phyloP scores from a whole-genome alignment of 2,888 invertebrate genomes.

The Lycaena phlaeas region DNA sequence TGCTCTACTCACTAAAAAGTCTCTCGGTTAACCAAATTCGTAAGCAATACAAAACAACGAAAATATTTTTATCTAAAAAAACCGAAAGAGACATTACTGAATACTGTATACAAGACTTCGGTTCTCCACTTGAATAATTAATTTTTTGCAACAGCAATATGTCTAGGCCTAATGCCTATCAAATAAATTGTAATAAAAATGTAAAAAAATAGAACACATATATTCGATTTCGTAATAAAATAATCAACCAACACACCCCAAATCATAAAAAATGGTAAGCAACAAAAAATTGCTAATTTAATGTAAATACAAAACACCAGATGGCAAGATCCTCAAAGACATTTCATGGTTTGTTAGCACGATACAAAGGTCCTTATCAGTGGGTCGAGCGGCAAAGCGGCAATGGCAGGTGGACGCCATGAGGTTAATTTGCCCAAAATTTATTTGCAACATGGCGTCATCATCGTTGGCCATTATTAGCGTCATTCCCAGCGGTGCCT shows the following conservation, averaged over 20 bases:
- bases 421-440: conserved; percentile 66
- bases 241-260: background rate
- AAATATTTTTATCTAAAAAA: too few relatives aligned
- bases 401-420: conserved; percentile 47
- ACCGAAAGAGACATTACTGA: too few relatives aligned
- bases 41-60: too few relatives aligned
- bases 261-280: background rate
- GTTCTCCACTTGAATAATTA: too few relatives aligned
- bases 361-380: conserved; percentile 25
- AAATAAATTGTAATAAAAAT: too few relatives aligned
- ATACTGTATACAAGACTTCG: too few relatives aligned
- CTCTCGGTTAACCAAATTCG: too few relatives aligned
- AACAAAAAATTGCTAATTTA: conserved; percentile 10
- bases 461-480: conserved; percentile 48
- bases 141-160: too few relatives aligned
- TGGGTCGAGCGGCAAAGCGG: conserved; percentile 38
- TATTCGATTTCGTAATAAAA: background rate
- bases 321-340: conserved; percentile 41
- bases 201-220: too few relatives aligned
- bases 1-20: too few relatives aligned
- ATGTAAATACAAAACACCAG: conserved; percentile 16
- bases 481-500: conserved; percentile 58
- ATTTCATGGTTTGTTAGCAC: conserved; percentile 44
- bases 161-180: too few relatives aligned
- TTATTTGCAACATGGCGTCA: conserved; percentile 62